These are phyloP conservation scores for Microtus pennsylvanicus DNA, from an alignment of 2,113 vertebrate genomes.

Conservation along the genomic window DNA sequence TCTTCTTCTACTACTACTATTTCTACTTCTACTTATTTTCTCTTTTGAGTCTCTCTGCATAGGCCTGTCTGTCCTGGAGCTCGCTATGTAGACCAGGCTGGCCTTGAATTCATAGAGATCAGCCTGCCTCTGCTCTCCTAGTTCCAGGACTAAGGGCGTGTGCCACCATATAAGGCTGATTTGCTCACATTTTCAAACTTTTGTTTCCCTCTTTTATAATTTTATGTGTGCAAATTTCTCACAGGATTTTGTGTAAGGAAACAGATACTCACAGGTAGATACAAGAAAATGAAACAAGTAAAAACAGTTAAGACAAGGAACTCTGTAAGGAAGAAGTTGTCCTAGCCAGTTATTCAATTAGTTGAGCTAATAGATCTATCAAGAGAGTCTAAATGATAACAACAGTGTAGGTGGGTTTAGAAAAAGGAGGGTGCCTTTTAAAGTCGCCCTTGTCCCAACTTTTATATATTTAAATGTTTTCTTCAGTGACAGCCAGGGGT, in stretches of 20 bases:
- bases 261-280: slow-evolving; percentile 31
- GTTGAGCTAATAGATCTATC: slow-evolving; percentile 13
- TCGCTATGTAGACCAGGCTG: background rate
- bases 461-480: slow-evolving; percentile 59
- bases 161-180: background rate
- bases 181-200: background rate
- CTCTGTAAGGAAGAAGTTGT: slow-evolving; percentile 7
- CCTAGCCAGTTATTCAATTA: slow-evolving; percentile 37
- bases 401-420: background rate
- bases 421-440: slow-evolving; percentile 43
- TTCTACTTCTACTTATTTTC: background rate
- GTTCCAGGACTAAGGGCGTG: background rate
- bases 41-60: background rate
- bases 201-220: background rate
- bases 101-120: background rate
- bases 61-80: background rate
- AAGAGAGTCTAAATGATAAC: slow-evolving; percentile 10
- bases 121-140: background rate
- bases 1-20: background rate
- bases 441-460: slow-evolving; percentile 6
- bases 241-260: slow-evolving; percentile 38
- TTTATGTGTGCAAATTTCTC: background rate
- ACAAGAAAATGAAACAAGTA: slow-evolving; percentile 48
- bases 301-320: background rate
- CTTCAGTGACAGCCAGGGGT: slow-evolving; percentile 56